Base-by-base conservation (phyloP, 2,888 invertebrate species). In the Aspidiotus destructor region DNA sequence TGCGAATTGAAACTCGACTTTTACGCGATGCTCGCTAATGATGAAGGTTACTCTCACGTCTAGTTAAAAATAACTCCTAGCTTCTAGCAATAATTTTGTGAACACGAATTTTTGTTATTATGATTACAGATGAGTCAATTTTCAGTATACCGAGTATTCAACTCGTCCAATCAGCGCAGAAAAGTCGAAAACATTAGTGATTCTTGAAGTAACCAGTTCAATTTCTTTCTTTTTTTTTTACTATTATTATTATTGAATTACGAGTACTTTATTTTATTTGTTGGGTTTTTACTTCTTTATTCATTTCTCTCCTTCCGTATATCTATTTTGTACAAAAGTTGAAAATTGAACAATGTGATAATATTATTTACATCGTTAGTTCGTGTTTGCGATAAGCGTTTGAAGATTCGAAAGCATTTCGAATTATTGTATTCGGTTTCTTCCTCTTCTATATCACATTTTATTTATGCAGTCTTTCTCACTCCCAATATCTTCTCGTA, bases 41-140 rank as follows among this genome's bases (percentile, higher is more conserved):
- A n/a, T 13, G 15, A n/a, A 52, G 52, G 11, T 11, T 13, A 52
- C 11, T 11, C 5, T 52, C 5, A 52, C n/a, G 11, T 52, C 52
- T 13, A 52, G 52, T 5, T 52, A 52, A 52, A n/a, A 13, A 13
- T 52, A 52, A 52, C n/a, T n/a, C 52, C 2, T 13, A 52, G 5
- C n/a, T 52, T 13, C n/a, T 52, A 52, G 11, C 52, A n/a, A 52
- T 52, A n/a, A 52, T 52, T 52, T 52, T 52, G 11, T 52, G 52
- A 52, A 52, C 11, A 52, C 11, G 11, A 52, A 52, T 52, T 52
- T 57, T 65, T 17, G 16, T 44, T 58, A 2, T 41, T 15, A 48
- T 11, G 28, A 55, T 72, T 73, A 48, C 69, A 73, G 73, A 72
- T 70, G 70, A 71, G 62, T 73, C 73, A n/a, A 72, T 73, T 63